A percentile compares a stretch with the other conserved stretches of the same genome.
These are phyloP conservation scores for Drosophila littoralis DNA, from an alignment of 1,140 invertebrate genomes.

Conservation along the genomic window DNA sequence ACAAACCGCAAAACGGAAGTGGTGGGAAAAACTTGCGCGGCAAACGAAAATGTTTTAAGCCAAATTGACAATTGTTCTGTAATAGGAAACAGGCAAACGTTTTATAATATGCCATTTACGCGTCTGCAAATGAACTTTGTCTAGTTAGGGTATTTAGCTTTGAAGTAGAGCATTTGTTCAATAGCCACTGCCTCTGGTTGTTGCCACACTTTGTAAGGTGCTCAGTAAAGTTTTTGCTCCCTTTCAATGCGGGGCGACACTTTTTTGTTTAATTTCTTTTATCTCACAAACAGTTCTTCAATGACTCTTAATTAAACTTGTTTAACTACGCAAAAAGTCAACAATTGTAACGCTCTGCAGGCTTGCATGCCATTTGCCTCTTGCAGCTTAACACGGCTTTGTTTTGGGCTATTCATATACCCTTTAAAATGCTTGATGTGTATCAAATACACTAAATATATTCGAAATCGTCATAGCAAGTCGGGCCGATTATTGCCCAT, in stretches of 20 bases:
- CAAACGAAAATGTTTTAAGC: conserved; percentile 66
- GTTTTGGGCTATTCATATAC: background rate
- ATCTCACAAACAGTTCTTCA: conserved; percentile 10
- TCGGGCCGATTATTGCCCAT: too few relatives aligned
- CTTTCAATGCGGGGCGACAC: background rate
- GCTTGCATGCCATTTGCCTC: background rate
- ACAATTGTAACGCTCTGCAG: conserved; percentile 33
- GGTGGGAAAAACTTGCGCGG: conserved; percentile 68
- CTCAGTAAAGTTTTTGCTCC: conserved; percentile 19
- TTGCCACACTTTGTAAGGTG: conserved; percentile 30
- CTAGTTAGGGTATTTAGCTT: background rate
- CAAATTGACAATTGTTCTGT: conserved; percentile 75
- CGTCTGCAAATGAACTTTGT: conserved; percentile 41
- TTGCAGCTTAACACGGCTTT: background rate
- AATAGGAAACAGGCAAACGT: conserved; percentile 17
- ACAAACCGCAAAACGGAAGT: conserved; percentile 66
- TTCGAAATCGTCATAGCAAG: too few relatives aligned
- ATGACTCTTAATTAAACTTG: conserved; percentile 54
- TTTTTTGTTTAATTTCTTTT: conserved; percentile 1
- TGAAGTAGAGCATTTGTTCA: conserved; percentile 13
- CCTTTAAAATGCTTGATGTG: background rate
- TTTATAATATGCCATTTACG: conserved; percentile 54
- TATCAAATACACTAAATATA: too few relatives aligned
- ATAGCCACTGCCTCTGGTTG: conserved; percentile 19
- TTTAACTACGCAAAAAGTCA: conserved; percentile 54